These are phyloP conservation scores for Patella depressa DNA, from an alignment of 2,888 invertebrate species.

Conservation along the genomic window DNA sequence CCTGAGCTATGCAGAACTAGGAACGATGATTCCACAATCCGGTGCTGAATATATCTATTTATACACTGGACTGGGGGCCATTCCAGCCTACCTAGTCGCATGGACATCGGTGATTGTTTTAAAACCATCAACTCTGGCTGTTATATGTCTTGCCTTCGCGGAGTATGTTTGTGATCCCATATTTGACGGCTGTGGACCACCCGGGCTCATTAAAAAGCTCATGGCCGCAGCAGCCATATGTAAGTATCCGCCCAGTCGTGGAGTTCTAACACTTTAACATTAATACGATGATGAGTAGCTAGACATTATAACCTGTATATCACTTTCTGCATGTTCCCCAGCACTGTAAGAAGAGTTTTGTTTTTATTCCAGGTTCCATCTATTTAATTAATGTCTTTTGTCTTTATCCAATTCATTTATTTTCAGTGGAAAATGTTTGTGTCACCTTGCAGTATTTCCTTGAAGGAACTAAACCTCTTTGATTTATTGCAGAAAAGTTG, in stretches of 20 bases:
- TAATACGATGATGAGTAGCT: no score
- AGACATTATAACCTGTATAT: no score
- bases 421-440: no score
- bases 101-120: slow-evolving; percentile 64
- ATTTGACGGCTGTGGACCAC: slow-evolving; percentile 49
- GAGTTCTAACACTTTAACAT: background rate
- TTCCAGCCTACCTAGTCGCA: slow-evolving; percentile 81
- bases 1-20: slow-evolving; percentile 92
- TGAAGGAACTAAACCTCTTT: no score
- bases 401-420: no score
- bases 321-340: no score
- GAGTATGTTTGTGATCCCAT: slow-evolving; percentile 44
- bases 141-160: slow-evolving; percentile 70
- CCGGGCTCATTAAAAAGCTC: slow-evolving; percentile 31
- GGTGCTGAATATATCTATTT: slow-evolving; percentile 97
- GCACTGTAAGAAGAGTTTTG: no score
- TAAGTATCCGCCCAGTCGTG: slow-evolving; percentile 25
- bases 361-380: no score
- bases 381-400: no score
- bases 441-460: no score
- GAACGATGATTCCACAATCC: slow-evolving; percentile 95
- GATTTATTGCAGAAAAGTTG: no score
- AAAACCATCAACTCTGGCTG: slow-evolving; percentile 64
- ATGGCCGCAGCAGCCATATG: slow-evolving; percentile 36
- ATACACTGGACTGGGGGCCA: slow-evolving; percentile 92